Conservation (phyloP, 2,113 vertebrate genomes). For the Ptilonorhynchus violaceus region DNA sequence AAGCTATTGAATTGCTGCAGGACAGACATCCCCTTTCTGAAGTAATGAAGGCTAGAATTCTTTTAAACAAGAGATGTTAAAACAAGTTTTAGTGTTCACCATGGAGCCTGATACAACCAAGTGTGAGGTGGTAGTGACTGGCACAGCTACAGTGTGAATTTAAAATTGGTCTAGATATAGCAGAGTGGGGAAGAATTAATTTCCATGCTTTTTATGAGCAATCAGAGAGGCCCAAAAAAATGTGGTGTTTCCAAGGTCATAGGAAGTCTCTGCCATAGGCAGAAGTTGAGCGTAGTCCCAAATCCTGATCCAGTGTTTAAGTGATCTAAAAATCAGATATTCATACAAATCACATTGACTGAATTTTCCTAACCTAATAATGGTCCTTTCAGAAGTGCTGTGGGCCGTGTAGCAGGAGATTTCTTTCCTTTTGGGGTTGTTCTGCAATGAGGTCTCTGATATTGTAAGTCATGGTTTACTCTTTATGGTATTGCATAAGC, state of each 20-base stretch:
- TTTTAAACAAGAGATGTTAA: neutral
- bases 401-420: neutral
- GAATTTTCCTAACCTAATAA: constrained; percentile 3
- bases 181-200: neutral
- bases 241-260: neutral
- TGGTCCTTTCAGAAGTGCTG: neutral
- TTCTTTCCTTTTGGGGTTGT: neutral
- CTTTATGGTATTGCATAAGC: neutral
- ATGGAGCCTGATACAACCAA: neutral
- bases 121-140: neutral
- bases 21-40: neutral
- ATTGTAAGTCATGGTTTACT: neutral
- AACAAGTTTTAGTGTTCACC: neutral
- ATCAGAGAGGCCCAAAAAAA: neutral
- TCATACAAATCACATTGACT: neutral
- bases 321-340: neutral
- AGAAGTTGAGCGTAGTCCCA: neutral
- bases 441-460: neutral
- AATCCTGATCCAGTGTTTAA: neutral
- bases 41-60: neutral
- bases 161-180: neutral
- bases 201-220: accelerated
- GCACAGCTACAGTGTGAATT: neutral
- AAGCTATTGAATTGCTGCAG: neutral
- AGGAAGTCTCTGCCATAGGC: neutral